Base-by-base conservation (phyloP, 2,888 invertebrate genomes). In the Epistrophe grossulariae region DNA sequence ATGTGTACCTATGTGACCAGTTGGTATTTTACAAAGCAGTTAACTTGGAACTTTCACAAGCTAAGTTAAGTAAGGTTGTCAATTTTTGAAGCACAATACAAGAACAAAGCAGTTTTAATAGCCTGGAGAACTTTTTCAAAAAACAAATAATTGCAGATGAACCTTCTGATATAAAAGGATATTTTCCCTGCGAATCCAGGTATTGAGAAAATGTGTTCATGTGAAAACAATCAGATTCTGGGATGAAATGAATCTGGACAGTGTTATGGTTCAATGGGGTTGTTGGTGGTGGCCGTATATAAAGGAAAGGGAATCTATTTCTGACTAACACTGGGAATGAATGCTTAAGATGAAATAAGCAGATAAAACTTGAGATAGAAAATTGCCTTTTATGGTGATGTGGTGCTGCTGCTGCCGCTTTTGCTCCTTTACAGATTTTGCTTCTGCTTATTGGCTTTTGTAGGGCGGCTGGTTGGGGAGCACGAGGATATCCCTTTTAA, bases 71-170 rank as follows among this genome's bases (percentile, higher is more conserved):
- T 74, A 59, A 45, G 31, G 45, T 28, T 55, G 52, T 77, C 68
- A 72, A 59, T 78, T 74, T 68, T 72, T 55, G 80, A 71, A 72
- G 48, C 13, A 40, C 28, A 43, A 43, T 40, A 19, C 62, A 45
- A 73, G 50, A 45, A 81, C 71, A 70, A 59, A 83, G 50, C 81
- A 73, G 40, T 81, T 78, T 73, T 81, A 81, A 81, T 81, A 74
- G 80, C 85, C 81, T 64, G 55, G 64, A 52, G 72, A 85, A 85
- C 73, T 81, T 78, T 81, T 81, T 74, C 82, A 24, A 28, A n/a
- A 73, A 78, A 78, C 85, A 85, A 62, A 85, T 85, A 73, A 85
- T 79, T 85, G 78, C 82, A 85, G 82, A 85, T 85, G 85, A 81
- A 85, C 74, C 85, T 70, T 57, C 43, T 15, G 82, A 85, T 78